Evolutionary conservation across 2,113 vertebrate genomes (phyloP).

Genomic region (Clupea harengus): DNA sequence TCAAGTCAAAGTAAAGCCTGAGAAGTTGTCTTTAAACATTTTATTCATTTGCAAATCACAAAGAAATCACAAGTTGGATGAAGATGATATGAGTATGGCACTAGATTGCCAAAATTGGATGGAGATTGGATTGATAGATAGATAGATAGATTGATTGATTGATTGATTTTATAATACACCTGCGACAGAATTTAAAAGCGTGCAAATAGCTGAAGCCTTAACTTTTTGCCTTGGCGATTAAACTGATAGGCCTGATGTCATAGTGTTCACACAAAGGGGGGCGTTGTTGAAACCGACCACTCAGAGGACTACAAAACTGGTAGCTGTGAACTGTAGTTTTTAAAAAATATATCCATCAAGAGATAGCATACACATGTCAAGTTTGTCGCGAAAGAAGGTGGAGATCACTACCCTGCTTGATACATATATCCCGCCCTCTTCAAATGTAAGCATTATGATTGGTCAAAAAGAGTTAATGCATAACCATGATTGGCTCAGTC

Average conservation of each 20-base stretch:
- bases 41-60: too few relatives aligned
- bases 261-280: neutral
- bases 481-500: constrained; percentile 54
- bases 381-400: neutral
- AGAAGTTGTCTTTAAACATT: too few relatives aligned
- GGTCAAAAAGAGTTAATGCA: neutral
- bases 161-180: neutral
- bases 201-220: too few relatives aligned
- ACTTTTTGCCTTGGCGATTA: too few relatives aligned
- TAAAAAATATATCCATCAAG: neutral
- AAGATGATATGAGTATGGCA: too few relatives aligned
- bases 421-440: neutral
- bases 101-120: too few relatives aligned
- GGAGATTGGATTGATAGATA: neutral
- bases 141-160: neutral
- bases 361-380: neutral
- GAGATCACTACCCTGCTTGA: neutral
- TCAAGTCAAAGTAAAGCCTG: too few relatives aligned
- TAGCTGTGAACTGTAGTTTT: neutral
- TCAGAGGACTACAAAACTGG: neutral
- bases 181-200: neutral
- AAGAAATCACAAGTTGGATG: too few relatives aligned
- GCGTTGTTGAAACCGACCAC: neutral
- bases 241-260: too few relatives aligned
- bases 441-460: neutral